Base-by-base conservation (phyloP, 2,888 invertebrate species). In the Vanessa cardui region DNA sequence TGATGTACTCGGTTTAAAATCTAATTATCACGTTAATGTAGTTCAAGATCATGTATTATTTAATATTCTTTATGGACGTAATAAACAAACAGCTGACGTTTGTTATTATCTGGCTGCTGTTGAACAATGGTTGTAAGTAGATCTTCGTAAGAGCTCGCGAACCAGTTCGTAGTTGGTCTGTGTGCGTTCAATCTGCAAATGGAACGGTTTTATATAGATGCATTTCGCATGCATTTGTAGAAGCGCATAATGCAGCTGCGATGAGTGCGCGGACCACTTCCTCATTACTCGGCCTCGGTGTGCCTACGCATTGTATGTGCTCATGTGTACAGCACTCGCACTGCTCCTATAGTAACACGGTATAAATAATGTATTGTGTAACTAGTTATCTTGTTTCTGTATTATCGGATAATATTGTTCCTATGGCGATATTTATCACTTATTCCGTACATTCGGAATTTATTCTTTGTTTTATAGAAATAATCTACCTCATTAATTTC, bases 191-290 rank as follows among this genome's bases (percentile, higher is more conserved):
- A 70, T 64, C 49, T 61, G 66, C 66, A 68, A 63, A 66, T 64
- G 63, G 64, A 72, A 62, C 71, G 44, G 64, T 71, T 66, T 59
- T 58, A 59, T 68, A 65, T 65, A 47, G 52, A 54, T 54, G 52
- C 52, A 16, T 65, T 62, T 61, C 63, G 74, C 61, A 61, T 73
- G 80, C 79, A 77, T 81, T 80, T 82, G 78, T 77, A 80, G 75
- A 78, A 81, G 80, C 78, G 80, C 79, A 76, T 76, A 81, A 81
- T 84, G 88, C 88, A 87, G 84, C 84, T 88, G 85, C 80, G 80
- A 78, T 75, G 76, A 73, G 74, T 79, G 78, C 76, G 74, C 74
- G 76, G 73, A 75, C 78, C 79, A 79, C 83, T 86, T 86, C 85
- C 85, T 83, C 81, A 81, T 84, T 77, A 77, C 73, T 74, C 72